Percentiles rank a stretch among this genome's conserved stretches.
phyloP scores from a whole-genome alignment of 2,888 invertebrate species.

The Plebejus melissa region DNA sequence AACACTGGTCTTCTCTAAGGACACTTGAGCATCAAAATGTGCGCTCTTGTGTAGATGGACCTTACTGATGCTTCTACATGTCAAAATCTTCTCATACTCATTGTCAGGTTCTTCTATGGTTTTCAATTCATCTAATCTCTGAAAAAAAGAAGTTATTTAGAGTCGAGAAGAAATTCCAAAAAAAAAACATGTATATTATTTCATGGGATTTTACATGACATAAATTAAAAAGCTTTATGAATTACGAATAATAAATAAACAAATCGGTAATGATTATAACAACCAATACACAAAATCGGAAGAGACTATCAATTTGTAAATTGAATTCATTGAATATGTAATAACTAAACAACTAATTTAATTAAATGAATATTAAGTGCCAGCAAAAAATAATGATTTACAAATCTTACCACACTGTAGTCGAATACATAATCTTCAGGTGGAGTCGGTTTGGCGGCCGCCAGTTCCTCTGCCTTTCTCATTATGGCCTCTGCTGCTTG shows the following conservation, averaged over 20 bases:
- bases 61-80: constrained; percentile 52
- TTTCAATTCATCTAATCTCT: constrained; percentile 58
- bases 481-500: constrained; percentile 61
- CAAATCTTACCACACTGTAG: constrained; percentile 57
- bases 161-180: too few species aligned
- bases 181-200: too few species aligned
- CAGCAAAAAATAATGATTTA: neutral
- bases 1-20: constrained; percentile 61
- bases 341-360: neutral
- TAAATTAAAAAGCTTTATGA: too few species aligned
- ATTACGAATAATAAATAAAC: too few species aligned
- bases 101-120: constrained; percentile 41
- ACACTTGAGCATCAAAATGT: constrained; percentile 58
- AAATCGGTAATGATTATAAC: neutral
- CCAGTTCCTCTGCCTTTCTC: constrained; percentile 59
- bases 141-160: constrained; percentile 28
- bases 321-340: neutral
- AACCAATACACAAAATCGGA: neutral
- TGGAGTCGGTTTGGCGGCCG: constrained; percentile 42
- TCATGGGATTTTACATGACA: too few species aligned
- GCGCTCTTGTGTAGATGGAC: constrained; percentile 49
- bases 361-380: neutral
- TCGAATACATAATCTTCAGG: constrained; percentile 51
- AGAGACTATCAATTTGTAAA: neutral
- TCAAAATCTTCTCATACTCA: constrained; percentile 45